Percentiles rank a stretch among this genome's conserved stretches.
Conservation (phyloP, 64 coral and sea anemone genomes). For the Orbicella faveolata region DNA sequence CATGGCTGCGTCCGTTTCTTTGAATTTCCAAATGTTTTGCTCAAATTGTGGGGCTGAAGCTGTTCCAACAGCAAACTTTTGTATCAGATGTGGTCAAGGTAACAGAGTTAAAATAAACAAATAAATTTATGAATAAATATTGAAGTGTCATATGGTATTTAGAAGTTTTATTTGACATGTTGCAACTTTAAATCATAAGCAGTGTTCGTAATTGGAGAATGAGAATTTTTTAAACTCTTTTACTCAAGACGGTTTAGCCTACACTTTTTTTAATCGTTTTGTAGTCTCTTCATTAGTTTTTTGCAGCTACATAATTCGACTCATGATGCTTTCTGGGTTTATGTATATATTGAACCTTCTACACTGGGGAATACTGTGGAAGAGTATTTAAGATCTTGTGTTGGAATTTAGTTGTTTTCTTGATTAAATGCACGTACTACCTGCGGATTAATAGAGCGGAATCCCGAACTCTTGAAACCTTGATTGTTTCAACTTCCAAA, state of each 20-base stretch:
- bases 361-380: slow-evolving; percentile 32
- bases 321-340: neutral
- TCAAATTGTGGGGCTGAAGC: slow-evolving; percentile 18
- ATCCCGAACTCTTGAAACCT: slow-evolving; percentile 36
- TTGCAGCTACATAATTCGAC: slow-evolving; percentile 20
- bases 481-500: slow-evolving; percentile 26
- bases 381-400: slow-evolving; percentile 30
- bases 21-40: slow-evolving; percentile 26
- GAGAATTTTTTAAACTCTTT: neutral
- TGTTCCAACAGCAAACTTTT: slow-evolving; percentile 13
- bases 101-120: neutral
- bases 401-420: slow-evolving; percentile 37
- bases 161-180: neutral
- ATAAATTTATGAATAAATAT: no score
- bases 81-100: slow-evolving; percentile 36
- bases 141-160: neutral
- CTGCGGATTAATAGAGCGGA: slow-evolving; percentile 19
- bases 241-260: slow-evolving; percentile 7
- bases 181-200: neutral
- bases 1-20: neutral
- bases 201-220: slow-evolving; percentile 2
- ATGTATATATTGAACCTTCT: neutral
- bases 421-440: slow-evolving; percentile 32
- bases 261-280: slow-evolving; percentile 10
- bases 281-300: slow-evolving; percentile 17